Base-by-base conservation (phyloP, 92 coral and sea anemone species). In the Parazoanthus atlanticus region DNA sequence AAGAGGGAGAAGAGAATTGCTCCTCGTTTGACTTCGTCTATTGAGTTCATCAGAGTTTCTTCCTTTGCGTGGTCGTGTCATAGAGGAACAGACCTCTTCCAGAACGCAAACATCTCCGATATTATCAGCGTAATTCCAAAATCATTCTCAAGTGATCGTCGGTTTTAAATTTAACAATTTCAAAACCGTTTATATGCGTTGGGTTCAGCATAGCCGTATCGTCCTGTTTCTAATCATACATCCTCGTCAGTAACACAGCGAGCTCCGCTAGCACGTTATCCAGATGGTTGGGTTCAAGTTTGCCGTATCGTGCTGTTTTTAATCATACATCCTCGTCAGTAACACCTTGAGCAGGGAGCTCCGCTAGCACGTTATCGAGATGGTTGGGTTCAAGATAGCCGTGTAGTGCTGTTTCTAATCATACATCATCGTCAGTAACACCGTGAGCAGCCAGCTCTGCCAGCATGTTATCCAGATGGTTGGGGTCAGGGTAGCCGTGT, bases 401-500 rank as follows among this genome's bases (percentile, higher is more conserved):
- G 87, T 95, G 4, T 43, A 7, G 47, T 8, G 9, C 47, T 43
- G 56, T 49, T 11, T 49, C 6, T 49, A 10, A 49, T 49, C 56
- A 49, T 12, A 13, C 3, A 43, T 65, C 89, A 33, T 90, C 89
- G 46, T 93, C 96, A 38, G 92, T 82, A 15, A 96, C 94, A 2
- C 99, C 99, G 30, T 96, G 99, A 3, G 93, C 83, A 26, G 96
- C 96, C 73, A 96, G 94, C 84, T 96, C 99, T 3, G 94, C 92
- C 26, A 96, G 93, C 21, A 96, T 92, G 80, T 96, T 96, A 54
- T 96, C 98, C 56, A 96, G 89, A 87, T 96, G 93, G 52, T 91
- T 96, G 15, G 99, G 99, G 74, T 96, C 99, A 7, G 99, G 99
- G 89, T 88, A 96, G 10, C 99, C 99, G 85, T 95, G 95, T 12